Evolutionary conservation across 2,888 invertebrate genomes (phyloP).

Genomic region (Temnothorax ravouxi): DNA sequence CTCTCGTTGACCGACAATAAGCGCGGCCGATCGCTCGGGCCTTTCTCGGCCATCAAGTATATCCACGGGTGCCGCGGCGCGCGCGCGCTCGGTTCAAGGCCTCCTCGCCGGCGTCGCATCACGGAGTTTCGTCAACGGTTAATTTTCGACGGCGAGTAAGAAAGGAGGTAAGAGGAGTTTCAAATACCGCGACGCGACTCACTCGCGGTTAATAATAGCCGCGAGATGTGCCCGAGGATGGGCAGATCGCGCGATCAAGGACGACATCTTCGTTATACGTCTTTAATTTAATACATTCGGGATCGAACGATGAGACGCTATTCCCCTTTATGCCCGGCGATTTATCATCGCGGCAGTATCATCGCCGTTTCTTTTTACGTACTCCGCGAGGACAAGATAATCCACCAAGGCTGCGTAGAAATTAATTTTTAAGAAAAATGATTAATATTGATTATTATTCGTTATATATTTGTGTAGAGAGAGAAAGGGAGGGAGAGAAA

Average conservation of each 20-base stretch:
- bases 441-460: conserved; percentile 1
- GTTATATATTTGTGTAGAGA: neutral
- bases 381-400: conserved; percentile 10
- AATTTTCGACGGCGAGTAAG: neutral
- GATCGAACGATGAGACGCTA: neutral
- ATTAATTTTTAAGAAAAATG: neutral
- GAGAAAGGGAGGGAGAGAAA: neutral
- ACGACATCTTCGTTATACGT: conserved; percentile 39
- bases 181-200: neutral
- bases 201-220: conserved; percentile 20
- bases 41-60: conserved; percentile 27
- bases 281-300: conserved; percentile 33
- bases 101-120: neutral
- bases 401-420: conserved; percentile 2
- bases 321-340: neutral
- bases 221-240: conserved; percentile 35
- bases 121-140: neutral
- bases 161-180: neutral
- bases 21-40: neutral
- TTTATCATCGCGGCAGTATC: conserved; percentile 9
- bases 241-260: conserved; percentile 35
- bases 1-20: neutral
- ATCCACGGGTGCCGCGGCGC: neutral
- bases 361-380: neutral
- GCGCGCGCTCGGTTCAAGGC: neutral